Evolutionary conservation across 2,888 invertebrate species (phyloP), one percentile per base, ranked within the genome.

Genomic region (Choristoneura rosaceana): DNA sequence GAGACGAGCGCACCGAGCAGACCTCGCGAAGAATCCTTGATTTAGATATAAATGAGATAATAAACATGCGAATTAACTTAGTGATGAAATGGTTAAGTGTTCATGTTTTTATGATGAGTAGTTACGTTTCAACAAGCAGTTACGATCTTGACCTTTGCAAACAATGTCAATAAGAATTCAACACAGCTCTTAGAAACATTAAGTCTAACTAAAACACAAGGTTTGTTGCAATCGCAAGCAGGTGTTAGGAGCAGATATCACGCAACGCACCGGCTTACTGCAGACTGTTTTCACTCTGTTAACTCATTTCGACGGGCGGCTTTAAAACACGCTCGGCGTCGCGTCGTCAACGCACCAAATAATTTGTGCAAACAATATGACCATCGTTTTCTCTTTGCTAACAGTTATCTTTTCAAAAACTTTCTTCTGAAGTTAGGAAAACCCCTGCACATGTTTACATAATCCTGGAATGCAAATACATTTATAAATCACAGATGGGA

Each of bases 251-350:
- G 81, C 80, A 79, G 82, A 82, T 83, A 90, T 89, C 91, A 90
- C 87, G 89, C 89, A 91, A 92, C 80, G 81, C 78, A 81, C 81
- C 81, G 79, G 76, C 77, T 77, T 79, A 77, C 82, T 82, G 82
- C 84, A 76, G 79, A 79, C 79, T 81, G 90, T 90, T 92, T 92
- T 92, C 91, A 89, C 90, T 90, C 85, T 80, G 84, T 79, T 82
- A 84, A 85, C 83, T 83, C 80, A 83, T 81, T 86, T 82, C 81
- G 81, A 83, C 86, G 82, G 81, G 78, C 82, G 83, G 82, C 85
- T 86, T 82, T 82, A 87, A 85, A 90, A 90, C 90, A 89, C 88
- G 89, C 87, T 84, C 74, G 80, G 75, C 78, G 80, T 74, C 70
- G 77, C 85, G 77, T 78, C 80, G 85, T 83, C 80, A 89, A 90